Base-by-base conservation (phyloP, 2,797 vertebrate species). In the Xerus rutilus region DNA sequence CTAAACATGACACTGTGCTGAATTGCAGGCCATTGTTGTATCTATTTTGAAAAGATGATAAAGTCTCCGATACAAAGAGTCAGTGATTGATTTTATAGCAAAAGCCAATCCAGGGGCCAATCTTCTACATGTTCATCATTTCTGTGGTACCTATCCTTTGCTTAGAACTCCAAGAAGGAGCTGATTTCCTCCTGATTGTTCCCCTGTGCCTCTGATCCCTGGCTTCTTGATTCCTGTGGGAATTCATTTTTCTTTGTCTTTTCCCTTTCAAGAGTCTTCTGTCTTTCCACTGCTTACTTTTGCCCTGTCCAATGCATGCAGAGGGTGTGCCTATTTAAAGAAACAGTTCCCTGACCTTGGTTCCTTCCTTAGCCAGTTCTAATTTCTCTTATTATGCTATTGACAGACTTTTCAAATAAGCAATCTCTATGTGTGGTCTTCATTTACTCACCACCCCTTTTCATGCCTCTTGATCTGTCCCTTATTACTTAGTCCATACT, bases 1-100 rank as follows among this genome's bases (percentile, higher is more conserved):
- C 92, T 86, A 89, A 94, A 90, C 17, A 70, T 35, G 72, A 62
- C 7, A 84, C 32, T 86, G 35, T 47, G 3, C 21, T 83, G 52
- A 94, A 82, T 54, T 76, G 83, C 43, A 76, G 76, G n/a, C 6
- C 57, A 28, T 72, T 72, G 28, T 6, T 62, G 70, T 72, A 35
- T 7, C 47, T 2, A 32, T 65, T 82, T 92, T 79, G 23, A 83
- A 94, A 92, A 87, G 14, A 43, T 23, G 45, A 79, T 67, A 65
- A 69, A 49, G 23, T 79, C 62, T 52, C 25, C 39, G 45, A 6
- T 17, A 77, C 45, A 83, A 87, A 85, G 15, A 78, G 35, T n/a
- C 67, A 69, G 0, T 21, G 45, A 79, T 49, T 81, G 23, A 43
- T 86, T 69, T 67, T 30, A 57, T 0, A 89, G 43, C 52, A 69